Evolutionary conservation across 2,888 invertebrate species (phyloP).

Genomic region (Sinotaia quadrata): DNA sequence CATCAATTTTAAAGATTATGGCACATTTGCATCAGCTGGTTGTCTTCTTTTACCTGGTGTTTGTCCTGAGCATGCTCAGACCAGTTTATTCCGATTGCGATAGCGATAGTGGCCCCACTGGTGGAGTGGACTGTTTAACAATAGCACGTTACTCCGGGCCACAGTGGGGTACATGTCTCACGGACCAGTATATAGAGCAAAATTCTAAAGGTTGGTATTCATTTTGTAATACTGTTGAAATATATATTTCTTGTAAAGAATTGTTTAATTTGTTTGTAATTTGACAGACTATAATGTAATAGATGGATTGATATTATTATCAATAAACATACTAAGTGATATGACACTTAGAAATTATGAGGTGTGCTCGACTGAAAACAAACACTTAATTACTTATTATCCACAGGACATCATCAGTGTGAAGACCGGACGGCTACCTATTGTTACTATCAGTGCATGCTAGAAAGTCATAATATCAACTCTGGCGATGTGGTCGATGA

Average conservation of each 20-base stretch:
- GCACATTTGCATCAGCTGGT: too few relatives aligned
- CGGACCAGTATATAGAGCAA: neutral
- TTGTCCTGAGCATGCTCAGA: neutral
- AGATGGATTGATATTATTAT: too few relatives aligned
- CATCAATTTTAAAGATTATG: too few relatives aligned
- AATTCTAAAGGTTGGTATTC: neutral
- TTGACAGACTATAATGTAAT: too few relatives aligned
- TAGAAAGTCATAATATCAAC: neutral
- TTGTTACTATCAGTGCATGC: neutral
- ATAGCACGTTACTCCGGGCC: neutral
- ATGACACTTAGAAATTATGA: too few relatives aligned
- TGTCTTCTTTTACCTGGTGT: neutral
- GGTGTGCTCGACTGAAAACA: too few relatives aligned
- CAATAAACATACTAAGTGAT: too few relatives aligned
- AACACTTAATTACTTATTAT: too few relatives aligned
- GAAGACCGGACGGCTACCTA: neutral
- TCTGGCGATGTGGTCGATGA: neutral
- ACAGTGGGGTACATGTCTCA: neutral
- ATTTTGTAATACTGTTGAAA: too few relatives aligned
- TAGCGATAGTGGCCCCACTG: neutral
- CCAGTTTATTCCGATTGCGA: neutral
- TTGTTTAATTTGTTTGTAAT: too few relatives aligned
- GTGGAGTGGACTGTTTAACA: neutral
- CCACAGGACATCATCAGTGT: neutral
- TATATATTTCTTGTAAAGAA: too few relatives aligned